These are phyloP conservation scores for Xenopus tropicalis DNA, from an alignment of 2,113 vertebrate species.

Conservation along the genomic window UCB_Xtro_10.0 CM004445.2:127175001-127175500, in stretches of 20 bases:
- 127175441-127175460: no score
- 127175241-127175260: slow-evolving; percentile 52
- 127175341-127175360: slow-evolving; percentile 43
- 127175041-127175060: no score
- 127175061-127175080: no score
- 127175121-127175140: background rate
- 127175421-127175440: no score
- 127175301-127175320: fast-evolving
- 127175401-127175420: no score
- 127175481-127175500: no score
- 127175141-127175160: background rate
- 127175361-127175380: no score
- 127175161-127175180: background rate
- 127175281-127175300: slow-evolving; percentile 30
- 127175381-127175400: no score
- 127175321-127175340: slow-evolving; percentile 57
- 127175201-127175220: slow-evolving; percentile 53
- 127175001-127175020: slow-evolving; percentile 31
- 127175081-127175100: no score
- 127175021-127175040: slow-evolving; percentile 48
- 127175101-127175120: no score
- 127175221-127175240: slow-evolving; percentile 52
- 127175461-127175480: background rate
- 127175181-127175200: background rate
- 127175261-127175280: slow-evolving; percentile 58